phyloP scores from a whole-genome alignment of 2,888 invertebrate species.

The Sussaba pulchella region DNA sequence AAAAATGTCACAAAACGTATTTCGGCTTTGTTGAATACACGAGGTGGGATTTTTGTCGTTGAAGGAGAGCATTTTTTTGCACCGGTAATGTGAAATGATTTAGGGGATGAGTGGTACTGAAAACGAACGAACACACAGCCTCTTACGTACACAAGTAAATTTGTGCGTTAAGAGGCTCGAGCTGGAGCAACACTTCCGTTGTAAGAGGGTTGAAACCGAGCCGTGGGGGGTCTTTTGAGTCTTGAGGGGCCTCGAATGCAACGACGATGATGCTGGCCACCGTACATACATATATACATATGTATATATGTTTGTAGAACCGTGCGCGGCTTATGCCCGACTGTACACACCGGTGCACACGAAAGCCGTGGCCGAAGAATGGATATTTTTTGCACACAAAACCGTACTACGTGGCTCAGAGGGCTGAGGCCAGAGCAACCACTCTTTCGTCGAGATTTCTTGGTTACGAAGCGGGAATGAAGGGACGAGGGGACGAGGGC shows the following conservation, averaged over 20 bases:
- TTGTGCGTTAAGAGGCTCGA: slow-evolving; percentile 40
- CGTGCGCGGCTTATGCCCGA: slow-evolving; percentile 9
- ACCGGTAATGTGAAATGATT: slow-evolving; percentile 4
- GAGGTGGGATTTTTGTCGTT: not conserved
- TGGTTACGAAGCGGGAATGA: not conserved
- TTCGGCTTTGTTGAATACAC: not conserved
- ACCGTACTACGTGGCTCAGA: slow-evolving; percentile 12
- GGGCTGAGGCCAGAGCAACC: slow-evolving; percentile 18
- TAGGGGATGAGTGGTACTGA: slow-evolving; percentile 16
- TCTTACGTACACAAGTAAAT: slow-evolving; percentile 12
- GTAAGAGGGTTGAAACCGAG: slow-evolving; percentile 47
- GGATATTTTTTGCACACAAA: slow-evolving; percentile 49
- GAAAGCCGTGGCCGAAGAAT: slow-evolving; percentile 59
- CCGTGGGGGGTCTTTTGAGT: slow-evolving; percentile 59
- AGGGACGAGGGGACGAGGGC: not conserved
- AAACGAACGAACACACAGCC: slow-evolving; percentile 49
- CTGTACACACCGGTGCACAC: slow-evolving; percentile 50
- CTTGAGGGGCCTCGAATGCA: slow-evolving; percentile 54
- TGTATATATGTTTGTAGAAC: not conserved
- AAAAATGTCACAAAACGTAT: not conserved
- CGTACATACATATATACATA: slow-evolving; percentile 25
- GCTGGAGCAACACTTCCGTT: slow-evolving; percentile 64
- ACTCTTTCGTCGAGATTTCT: slow-evolving; percentile 17
- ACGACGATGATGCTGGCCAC: slow-evolving; percentile 47
- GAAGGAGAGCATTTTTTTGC: not conserved